A percentile compares a stretch with the other conserved stretches of the same genome.
These are phyloP conservation scores for Camponotus floridanus DNA, from an alignment of 1,140 invertebrate species.

Conservation along the genomic window DNA sequence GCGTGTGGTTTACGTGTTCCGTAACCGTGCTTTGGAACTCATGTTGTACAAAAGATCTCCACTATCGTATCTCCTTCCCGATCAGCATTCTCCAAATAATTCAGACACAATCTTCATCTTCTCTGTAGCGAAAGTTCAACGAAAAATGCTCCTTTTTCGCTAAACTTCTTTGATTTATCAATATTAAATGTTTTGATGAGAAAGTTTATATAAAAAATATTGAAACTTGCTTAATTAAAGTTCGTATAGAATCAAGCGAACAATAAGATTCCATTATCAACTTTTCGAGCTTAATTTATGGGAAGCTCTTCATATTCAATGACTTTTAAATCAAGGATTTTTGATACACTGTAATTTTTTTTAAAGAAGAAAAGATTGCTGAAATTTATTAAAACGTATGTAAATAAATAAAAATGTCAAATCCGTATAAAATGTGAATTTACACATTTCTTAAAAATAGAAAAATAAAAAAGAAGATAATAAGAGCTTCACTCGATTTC, in stretches of 20 bases:
- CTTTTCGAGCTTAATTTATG: slow-evolving; percentile 13
- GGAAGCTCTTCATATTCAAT: background rate
- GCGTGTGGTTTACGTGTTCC: slow-evolving; percentile 24
- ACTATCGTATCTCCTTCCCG: background rate
- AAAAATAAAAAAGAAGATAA: background rate
- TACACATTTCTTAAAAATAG: background rate
- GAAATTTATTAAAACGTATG: background rate
- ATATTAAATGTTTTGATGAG: slow-evolving; percentile 32
- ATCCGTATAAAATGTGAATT: background rate
- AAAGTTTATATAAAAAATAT: slow-evolving; percentile 19
- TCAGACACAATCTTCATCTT: background rate
- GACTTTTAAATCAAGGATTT: background rate
- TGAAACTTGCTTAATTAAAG: slow-evolving; percentile 27
- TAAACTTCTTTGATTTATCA: background rate
- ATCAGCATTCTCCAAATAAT: background rate
- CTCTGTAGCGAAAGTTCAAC: background rate
- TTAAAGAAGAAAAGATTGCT: background rate
- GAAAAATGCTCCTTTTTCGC: background rate
- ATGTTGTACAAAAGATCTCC: background rate
- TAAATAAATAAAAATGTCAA: background rate
- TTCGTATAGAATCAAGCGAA: background rate
- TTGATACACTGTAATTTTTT: background rate
- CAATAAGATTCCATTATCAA: slow-evolving; percentile 38
- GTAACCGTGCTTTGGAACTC: slow-evolving; percentile 36
- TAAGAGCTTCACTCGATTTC: background rate